Base-by-base conservation (phyloP, 2,113 vertebrate species). In the Dendropsophus ebraccatus region DNA sequence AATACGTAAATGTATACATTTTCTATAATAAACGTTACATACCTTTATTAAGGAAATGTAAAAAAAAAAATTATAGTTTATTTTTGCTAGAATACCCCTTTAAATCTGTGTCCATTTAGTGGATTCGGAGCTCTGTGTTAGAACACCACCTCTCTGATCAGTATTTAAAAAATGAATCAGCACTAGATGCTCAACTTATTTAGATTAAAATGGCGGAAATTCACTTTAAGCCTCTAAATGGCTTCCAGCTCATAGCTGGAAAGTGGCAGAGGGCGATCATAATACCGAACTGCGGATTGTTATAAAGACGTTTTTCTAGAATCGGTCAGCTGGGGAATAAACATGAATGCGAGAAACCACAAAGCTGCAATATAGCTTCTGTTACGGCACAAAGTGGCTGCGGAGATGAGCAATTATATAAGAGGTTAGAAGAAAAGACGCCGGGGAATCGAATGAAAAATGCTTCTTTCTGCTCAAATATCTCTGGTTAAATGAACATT, bases 401-500 rank as follows among this genome's bases (percentile, higher is more conserved):
- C 35, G 17, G 19, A 70, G 67, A 70, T 10, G 35, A 37, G 67
- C 67, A 70, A 70, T 70, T 70, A 70, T 35, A 28, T 16, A 69
- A 69, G 65, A 69, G 7, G 9, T 70, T 70, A 23, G 35, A 69
- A 69, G 30, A 41, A 70, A 37, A 37, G 17, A 67, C 62, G 41
- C 67, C 19, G 23, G 67, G 41, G 67, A 16, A 70, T 70, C 23
- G 8, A 21, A 70, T 21, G 10, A 69, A 70, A 70, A 70, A 7
- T 10, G 35, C 35, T 70, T 10, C 32, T 41, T 70, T 23, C 9
- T 70, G 35, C 35, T 41, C 32, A 21, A 41, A 70, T 41, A 70
- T 70, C 67, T 70, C 67, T 23, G 10, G 32, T 70, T 41, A 70
- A 70, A 70, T 41, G 65, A 69, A 23, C 35, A 70, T 70, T 70